Evolutionary conservation across 1,140 invertebrate species (phyloP), one percentile per base, ranked within the genome.

Genomic region (Agraylea sexmaculata): DNA sequence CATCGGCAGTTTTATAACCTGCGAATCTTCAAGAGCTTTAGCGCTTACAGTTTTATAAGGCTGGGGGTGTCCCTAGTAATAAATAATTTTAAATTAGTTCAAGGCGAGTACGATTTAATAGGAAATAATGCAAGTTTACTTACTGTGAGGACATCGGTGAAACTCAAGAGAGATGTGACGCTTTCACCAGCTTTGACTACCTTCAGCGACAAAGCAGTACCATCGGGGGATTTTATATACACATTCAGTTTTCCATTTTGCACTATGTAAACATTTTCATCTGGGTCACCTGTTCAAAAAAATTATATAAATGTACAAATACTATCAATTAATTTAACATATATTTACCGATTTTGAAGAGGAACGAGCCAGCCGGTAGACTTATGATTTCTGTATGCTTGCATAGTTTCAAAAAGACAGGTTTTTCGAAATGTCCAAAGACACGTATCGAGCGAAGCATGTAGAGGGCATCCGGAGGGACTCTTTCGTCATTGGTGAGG

Each of bases 1-100:
- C 75, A 91, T 87, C n/a, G 87, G 87, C 36, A 92, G 62, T 51
- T 87, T 81, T n/a, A 95, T 81, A 23, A 96, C 79, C 44, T 82
- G 74, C 4, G 87, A 87, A 56, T 90, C 82, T 61, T 90, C 86
- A 3, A 89, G 60, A 11, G 93, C 92, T 66, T 83, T 82, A 1
- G 94, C 91, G 31, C 88, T 90, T 2, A 99, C 91, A 2, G 94
- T 98, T 69, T 94, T 95, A 59, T 94, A 98, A n/a, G 82, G 84
- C 58, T 88, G 87, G 4, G 83, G 80, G 66, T 94, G 83, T 30
- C 91, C 90, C 83, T 87, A 55, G 11, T n/a, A n/a, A n/a, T n/a
- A n/a, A n/a, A n/a, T n/a, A n/a, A n/a, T n/a, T n/a, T n/a, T n/a
- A n/a, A n/a, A n/a, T n/a, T n/a, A n/a, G n/a, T n/a, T n/a, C n/a